Evolutionary conservation across 2,797 vertebrate species (phyloP), one percentile per base, ranked within the genome.

Genomic region (Periophthalmus magnuspinnatus): DNA sequence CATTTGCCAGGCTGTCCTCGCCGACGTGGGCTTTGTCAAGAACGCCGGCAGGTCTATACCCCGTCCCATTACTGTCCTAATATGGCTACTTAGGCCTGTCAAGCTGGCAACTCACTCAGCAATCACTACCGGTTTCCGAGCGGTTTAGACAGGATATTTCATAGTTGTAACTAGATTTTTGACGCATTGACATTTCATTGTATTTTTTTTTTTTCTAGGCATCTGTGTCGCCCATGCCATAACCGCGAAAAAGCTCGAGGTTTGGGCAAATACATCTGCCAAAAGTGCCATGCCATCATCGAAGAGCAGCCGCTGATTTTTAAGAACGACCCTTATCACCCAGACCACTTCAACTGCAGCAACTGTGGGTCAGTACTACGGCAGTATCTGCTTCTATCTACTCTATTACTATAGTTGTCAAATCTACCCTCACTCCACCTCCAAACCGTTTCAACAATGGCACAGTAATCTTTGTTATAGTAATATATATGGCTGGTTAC

Each of bases 1-100:
- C 87, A 94, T 99, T 84, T 99, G 98, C 86, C 93, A 97, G 79
- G 86, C 94, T 69, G 95, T 98, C 55, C 87, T 99, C 70, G 98
- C 98, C 0, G 98, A 99, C 59, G 97, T 99, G 70, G 98, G 98
- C 68, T 99, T 99, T 88, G 98, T 99, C 81, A 99, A 99, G 93
- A 99, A 99, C 41, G 97, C 98, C 48, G 98, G 97, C 92, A 97
- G 98, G 98, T 97, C 85, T 81, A 87, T 81, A 55, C 74, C 67
- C 24, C 69, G n/a, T 70, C 70, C 65, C 70, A 74, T 83, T 76
- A 54, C 52, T 66, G 50, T 72, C 66, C 69, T 59, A 70, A 72
- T 76, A 71, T 69, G 71, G 72, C 57, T 70, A 69, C 69, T 74
- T 75, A 76, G 62, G 58, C 65, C 21, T 0, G 57, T 65, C 59